Evolutionary conservation across 2,888 invertebrate genomes (phyloP).

Genomic region (Mantis religiosa): DNA sequence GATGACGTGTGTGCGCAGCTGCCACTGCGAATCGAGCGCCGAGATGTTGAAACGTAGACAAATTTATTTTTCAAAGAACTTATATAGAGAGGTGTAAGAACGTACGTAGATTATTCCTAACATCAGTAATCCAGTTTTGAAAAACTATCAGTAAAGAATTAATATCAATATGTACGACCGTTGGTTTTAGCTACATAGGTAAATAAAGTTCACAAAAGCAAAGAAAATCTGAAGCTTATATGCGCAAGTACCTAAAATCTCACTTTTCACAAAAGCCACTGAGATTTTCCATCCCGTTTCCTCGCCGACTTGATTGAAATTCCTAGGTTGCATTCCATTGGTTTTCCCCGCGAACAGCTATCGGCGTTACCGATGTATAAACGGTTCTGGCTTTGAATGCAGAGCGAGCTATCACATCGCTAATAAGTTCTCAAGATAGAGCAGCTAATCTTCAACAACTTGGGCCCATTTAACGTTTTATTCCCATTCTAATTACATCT

Average conservation of each 20-base stretch:
- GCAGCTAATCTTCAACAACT: background rate
- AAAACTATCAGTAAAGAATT: too few species aligned
- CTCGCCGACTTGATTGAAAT: background rate
- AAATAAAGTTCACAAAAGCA: too few species aligned
- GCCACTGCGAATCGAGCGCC: too few species aligned
- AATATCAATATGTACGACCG: too few species aligned
- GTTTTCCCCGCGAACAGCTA: background rate
- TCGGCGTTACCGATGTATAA: background rate
- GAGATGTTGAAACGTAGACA: too few species aligned
- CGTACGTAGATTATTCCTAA: too few species aligned
- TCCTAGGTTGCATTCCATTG: background rate
- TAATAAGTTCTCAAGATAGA: background rate
- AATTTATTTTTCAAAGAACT: too few species aligned
- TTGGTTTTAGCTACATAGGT: too few species aligned
- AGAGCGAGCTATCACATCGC: background rate
- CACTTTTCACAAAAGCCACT: background rate
- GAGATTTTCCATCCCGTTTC: background rate
- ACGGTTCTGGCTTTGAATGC: background rate
- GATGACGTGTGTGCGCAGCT: too few species aligned
- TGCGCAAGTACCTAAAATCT: background rate
- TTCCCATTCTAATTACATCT: too few species aligned
- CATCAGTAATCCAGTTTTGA: too few species aligned
- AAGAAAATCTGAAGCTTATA: background rate
- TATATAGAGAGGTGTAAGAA: too few species aligned
- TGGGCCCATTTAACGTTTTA: background rate